A percentile compares a stretch with the other conserved stretches of the same genome.
Conservation (phyloP, 2,797 vertebrate species). For the Notolepis coatsorum region DNA sequence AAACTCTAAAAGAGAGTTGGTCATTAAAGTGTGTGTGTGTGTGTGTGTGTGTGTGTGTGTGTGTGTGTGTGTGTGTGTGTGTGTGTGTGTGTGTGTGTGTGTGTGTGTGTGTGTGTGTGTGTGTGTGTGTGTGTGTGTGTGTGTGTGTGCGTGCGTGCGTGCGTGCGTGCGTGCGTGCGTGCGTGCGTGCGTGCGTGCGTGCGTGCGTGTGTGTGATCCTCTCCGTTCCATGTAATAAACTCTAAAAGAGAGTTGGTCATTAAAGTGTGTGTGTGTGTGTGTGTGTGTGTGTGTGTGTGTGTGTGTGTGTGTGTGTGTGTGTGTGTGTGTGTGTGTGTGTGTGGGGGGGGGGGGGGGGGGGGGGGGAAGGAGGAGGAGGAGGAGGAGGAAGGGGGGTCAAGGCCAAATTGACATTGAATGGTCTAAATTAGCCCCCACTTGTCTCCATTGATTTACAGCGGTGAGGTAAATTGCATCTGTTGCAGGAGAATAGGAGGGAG, state of each 20-base stretch:
- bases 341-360: slow-evolving; percentile 11
- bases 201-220: not conserved
- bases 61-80: not conserved
- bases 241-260: not conserved
- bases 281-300: not conserved
- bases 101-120: not conserved
- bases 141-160: slow-evolving; percentile 10
- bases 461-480: slow-evolving; percentile 80
- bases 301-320: slow-evolving; percentile 1
- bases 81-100: not conserved
- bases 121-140: slow-evolving; percentile 29
- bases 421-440: slow-evolving; percentile 85
- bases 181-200: not conserved
- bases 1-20: slow-evolving; percentile 57
- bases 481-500: slow-evolving; percentile 12
- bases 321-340: slow-evolving; percentile 35
- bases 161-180: not conserved
- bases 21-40: slow-evolving; percentile 35
- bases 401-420: slow-evolving; percentile 86
- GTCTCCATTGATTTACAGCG: slow-evolving; percentile 81
- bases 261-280: not conserved
- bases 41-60: not conserved
- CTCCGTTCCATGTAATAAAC: no score
- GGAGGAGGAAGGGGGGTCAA: slow-evolving; percentile 63
- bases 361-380: slow-evolving; percentile 25